phyloP scores from a whole-genome alignment of 2,113 vertebrate species.

The Malurus alboscapulatus region DNA sequence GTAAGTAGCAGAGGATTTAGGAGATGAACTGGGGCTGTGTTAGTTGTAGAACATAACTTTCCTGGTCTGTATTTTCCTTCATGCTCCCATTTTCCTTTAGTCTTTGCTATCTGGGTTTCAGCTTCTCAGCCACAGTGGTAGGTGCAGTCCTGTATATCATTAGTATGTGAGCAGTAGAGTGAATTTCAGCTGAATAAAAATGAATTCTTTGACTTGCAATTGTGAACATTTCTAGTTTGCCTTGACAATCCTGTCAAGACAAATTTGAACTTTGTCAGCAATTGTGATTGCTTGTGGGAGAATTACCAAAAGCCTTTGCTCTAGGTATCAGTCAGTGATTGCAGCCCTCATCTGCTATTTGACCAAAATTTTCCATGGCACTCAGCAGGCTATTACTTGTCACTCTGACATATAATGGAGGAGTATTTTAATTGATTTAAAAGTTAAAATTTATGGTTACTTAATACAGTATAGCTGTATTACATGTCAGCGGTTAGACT shows the following conservation, averaged over 20 bases:
- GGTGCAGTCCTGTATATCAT: constrained; percentile 27
- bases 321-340: constrained; percentile 67
- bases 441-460: constrained; percentile 49
- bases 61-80: neutral
- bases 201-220: constrained; percentile 43
- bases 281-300: constrained; percentile 50
- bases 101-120: neutral
- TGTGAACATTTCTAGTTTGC: constrained; percentile 53
- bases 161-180: constrained; percentile 26
- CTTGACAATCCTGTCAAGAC: constrained; percentile 62
- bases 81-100: neutral
- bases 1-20: neutral
- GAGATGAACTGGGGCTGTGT: neutral
- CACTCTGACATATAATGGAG: constrained; percentile 46
- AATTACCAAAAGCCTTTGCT: constrained; percentile 44
- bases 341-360: constrained; percentile 63
- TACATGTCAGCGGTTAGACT: neutral
- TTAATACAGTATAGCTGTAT: constrained; percentile 28
- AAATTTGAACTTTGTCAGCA: constrained; percentile 62
- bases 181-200: constrained; percentile 55
- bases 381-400: constrained; percentile 67
- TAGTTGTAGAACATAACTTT: neutral
- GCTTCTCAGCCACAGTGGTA: neutral
- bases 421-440: constrained; percentile 59
- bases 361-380: constrained; percentile 70